Evolutionary conservation across 2,888 invertebrate genomes (phyloP).

Genomic region (Trichacis sp.): DNA sequence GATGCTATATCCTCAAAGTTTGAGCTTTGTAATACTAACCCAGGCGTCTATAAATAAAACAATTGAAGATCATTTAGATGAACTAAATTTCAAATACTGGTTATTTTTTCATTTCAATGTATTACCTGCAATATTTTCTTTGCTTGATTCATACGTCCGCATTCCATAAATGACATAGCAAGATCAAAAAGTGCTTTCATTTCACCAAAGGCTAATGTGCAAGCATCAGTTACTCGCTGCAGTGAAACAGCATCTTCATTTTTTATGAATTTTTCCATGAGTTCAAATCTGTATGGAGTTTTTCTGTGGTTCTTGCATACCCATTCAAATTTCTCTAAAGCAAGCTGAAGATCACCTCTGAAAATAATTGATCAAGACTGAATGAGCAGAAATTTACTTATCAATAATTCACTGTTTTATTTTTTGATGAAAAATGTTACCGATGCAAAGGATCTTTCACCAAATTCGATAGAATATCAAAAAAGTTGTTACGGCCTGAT

Average conservation of each 20-base stretch:
- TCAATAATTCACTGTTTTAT: too few relatives aligned
- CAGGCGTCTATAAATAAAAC: constrained; percentile 84
- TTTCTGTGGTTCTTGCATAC: constrained; percentile 77
- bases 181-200: constrained; percentile 87
- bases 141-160: constrained; percentile 83
- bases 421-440: constrained; percentile 8
- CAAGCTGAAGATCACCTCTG: constrained; percentile 77
- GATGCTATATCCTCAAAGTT: constrained; percentile 70
- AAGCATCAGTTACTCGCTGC: constrained; percentile 86
- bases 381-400: too few relatives aligned
- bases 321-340: constrained; percentile 79
- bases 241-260: constrained; percentile 82
- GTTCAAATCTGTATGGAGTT: constrained; percentile 82
- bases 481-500: not conserved
- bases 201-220: constrained; percentile 83
- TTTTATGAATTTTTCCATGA: constrained; percentile 79
- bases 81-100: too few relatives aligned
- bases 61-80: too few relatives aligned
- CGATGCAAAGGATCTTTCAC: not conserved
- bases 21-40: constrained; percentile 77
- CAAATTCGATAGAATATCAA: not conserved
- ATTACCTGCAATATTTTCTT: constrained; percentile 83
- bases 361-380: too few relatives aligned
- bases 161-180: constrained; percentile 86
- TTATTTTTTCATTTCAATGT: too few relatives aligned